Conservation (phyloP, 2,797 vertebrate species). For the Ctenosaura bakeri region DNA sequence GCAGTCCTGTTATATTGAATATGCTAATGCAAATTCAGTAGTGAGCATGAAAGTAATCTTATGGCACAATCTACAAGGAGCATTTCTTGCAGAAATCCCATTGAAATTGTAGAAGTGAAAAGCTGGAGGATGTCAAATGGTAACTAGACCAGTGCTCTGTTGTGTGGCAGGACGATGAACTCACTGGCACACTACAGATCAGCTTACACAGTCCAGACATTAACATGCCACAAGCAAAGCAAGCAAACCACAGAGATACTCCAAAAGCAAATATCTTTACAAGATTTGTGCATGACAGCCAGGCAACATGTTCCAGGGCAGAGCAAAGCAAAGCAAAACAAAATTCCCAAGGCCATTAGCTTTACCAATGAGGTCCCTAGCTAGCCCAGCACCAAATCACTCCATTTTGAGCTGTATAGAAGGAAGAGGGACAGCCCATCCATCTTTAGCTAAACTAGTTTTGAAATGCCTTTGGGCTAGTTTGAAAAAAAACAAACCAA, state of each 20-base stretch:
- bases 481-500: not conserved
- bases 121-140: conserved; percentile 13
- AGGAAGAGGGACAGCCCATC: not conserved
- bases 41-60: conserved; percentile 14
- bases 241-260: conserved; percentile 15
- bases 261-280: conserved; percentile 9
- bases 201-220: not conserved
- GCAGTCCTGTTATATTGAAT: conserved; percentile 39
- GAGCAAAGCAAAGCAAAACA: conserved; percentile 14
- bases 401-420: not conserved
- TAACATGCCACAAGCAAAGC: conserved; percentile 4
- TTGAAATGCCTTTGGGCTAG: not conserved
- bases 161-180: not conserved
- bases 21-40: conserved; percentile 24
- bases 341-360: not conserved
- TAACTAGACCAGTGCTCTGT: not conserved
- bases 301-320: conserved; percentile 12
- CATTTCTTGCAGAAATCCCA: conserved; percentile 37
- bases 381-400: not conserved
- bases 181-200: not conserved
- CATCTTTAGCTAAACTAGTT: not conserved
- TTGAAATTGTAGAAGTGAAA: not conserved
- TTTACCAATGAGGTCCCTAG: not conserved
- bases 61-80: conserved; percentile 16
- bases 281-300: not conserved